Evolutionary conservation across 2,113 vertebrate genomes (phyloP), one percentile per base, ranked within the genome.

Genomic region (Megalops atlanticus): DNA sequence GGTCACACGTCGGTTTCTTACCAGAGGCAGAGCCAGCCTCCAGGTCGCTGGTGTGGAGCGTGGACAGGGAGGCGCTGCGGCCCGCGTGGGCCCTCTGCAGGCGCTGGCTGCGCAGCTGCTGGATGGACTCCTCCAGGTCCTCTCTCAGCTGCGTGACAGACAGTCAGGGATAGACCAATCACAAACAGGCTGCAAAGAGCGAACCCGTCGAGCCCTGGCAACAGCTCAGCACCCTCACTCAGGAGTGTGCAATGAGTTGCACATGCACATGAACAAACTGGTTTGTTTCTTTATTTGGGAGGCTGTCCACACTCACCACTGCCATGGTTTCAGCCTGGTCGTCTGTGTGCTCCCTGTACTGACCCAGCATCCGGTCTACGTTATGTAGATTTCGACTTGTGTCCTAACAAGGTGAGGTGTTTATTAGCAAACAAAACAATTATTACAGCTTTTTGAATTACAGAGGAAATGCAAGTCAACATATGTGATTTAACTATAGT

Each of bases 321-420:
- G 93, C 90, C 91, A 99, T 95, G 78, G 95, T 91, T 87, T 96
- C 93, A 0, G 95, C 93, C 88, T 98, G 96, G 41, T 95, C 95
- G 27, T 93, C 93, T 84, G 94, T 95, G 76, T 96, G 94, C 8
- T 96, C 96, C 82, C 94, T 93, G 91, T 97, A 98, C 54, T 94
- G 94, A 78, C 96, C 97, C 86, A 99, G 90, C 93, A 98, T 96
- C 85, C 87, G 93, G 89, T 99, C 98, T 49, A 99, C 96, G 78
- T 95, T 96, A 82, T 86, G 92, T 80, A 99, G 89, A 90, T 97
- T 97, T 83, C 93, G 92, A 86, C 94, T 97, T 76, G 97, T 97
- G 83, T 98, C 97, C 97, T 99, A 85, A n/a, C 88, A 82, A 91
- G 84, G 68, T 83, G 69, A 85, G 85, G 2, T 2, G n/a, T n/a